phyloP scores from a whole-genome alignment of 2,888 invertebrate species.

The Melinaea menophilus region DNA sequence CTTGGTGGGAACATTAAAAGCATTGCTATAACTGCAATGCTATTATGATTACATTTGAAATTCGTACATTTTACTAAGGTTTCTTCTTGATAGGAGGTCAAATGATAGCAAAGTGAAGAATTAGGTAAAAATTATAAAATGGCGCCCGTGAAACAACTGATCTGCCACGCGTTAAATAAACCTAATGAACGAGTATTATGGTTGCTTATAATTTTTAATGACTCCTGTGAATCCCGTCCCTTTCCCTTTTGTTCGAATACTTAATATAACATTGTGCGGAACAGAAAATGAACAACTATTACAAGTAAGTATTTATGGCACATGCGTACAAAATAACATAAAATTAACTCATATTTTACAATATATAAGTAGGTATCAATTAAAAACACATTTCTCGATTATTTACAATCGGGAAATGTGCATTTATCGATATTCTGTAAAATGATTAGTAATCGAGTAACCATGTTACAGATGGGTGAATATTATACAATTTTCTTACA shows the following conservation, averaged over 20 bases:
- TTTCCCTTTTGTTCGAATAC: constrained; percentile 22
- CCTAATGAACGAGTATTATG: constrained; percentile 24
- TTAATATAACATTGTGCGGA: constrained; percentile 34
- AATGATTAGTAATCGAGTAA: constrained; percentile 34
- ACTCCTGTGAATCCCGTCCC: constrained; percentile 25
- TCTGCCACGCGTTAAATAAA: constrained; percentile 6
- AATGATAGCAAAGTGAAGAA: background rate
- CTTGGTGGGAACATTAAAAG: constrained; percentile 37
- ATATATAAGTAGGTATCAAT: constrained; percentile 42
- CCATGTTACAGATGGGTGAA: constrained; percentile 34
- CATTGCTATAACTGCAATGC: constrained; percentile 19
- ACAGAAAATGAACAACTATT: constrained; percentile 33
- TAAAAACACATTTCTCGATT: constrained; percentile 38
- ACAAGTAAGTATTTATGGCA: constrained; percentile 64
- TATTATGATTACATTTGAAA: constrained; percentile 19
- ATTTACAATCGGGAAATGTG: constrained; percentile 30
- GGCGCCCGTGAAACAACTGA: background rate
- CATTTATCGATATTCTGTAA: constrained; percentile 24
- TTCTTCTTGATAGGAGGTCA: background rate
- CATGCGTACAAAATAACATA: constrained; percentile 60
- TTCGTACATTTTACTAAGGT: constrained; percentile 7
- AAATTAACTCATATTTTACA: constrained; percentile 53
- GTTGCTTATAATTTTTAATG: constrained; percentile 20
- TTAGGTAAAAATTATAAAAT: background rate
- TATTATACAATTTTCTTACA: constrained; percentile 46